These are phyloP conservation scores for Okamejei kenojei DNA, from an alignment of 2,797 vertebrate genomes.

Conservation along the genomic window DNA sequence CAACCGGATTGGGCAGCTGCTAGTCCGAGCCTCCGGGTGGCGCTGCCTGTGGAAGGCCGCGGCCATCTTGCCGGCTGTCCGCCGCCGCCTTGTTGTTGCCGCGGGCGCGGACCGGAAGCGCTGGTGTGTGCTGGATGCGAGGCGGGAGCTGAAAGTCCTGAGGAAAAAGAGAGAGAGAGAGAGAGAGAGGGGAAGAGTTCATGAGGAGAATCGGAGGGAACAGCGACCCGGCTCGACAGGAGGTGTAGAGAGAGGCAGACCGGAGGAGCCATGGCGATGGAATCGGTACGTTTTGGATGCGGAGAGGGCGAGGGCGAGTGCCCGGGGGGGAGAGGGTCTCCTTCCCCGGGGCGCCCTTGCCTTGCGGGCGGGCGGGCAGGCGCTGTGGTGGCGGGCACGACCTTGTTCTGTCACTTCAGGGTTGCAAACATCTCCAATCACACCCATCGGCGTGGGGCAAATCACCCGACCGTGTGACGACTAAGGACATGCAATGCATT, in stretches of 20 bases:
- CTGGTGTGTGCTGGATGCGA: background rate
- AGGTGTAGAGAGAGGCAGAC: background rate
- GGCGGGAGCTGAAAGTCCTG: background rate
- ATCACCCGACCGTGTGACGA: background rate
- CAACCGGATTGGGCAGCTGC: background rate
- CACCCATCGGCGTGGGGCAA: background rate
- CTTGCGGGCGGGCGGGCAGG: no score
- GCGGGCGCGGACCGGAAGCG: conserved; percentile 2
- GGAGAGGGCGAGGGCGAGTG: background rate
- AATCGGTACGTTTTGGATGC: background rate
- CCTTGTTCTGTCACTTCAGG: background rate
- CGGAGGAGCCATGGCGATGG: background rate
- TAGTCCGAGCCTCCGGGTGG: background rate
- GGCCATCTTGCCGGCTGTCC: background rate
- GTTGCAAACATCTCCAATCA: background rate
- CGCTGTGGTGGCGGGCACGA: background rate
- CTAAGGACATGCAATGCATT: background rate
- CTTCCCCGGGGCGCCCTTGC: background rate
- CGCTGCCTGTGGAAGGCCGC: background rate
- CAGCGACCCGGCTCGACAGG: background rate
- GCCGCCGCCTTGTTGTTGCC: background rate
- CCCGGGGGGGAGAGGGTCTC: background rate
- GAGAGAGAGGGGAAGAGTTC: no score
- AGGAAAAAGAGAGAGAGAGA: no score
- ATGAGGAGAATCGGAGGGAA: background rate